Conservation (phyloP, 2,113 vertebrate genomes). For the Percopsis transmontana region DNA sequence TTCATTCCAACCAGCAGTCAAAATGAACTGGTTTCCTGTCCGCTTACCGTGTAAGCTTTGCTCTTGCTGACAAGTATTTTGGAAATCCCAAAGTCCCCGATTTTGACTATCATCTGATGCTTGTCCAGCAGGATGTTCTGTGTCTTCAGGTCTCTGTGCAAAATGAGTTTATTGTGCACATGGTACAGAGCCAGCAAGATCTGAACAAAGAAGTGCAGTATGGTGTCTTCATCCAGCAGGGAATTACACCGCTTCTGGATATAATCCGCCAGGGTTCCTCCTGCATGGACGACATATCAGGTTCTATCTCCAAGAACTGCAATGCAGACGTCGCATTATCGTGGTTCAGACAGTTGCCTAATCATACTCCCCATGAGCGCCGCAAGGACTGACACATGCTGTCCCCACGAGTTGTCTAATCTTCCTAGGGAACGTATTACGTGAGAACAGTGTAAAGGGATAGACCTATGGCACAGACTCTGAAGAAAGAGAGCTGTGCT, state of each 20-base stretch:
- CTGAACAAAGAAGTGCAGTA: constrained; percentile 98
- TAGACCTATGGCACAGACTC: constrained; percentile 25
- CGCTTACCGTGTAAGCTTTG: constrained; percentile 93
- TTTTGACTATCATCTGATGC: constrained; percentile 96
- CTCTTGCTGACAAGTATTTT: constrained; percentile 99
- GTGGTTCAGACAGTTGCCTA: not conserved
- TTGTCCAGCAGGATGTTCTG: constrained; percentile 99
- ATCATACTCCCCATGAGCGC: constrained; percentile 12
- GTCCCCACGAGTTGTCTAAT: not conserved
- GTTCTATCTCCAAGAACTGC: not conserved
- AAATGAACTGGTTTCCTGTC: not conserved
- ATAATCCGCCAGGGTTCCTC: constrained; percentile 93
- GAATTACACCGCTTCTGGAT: constrained; percentile 98
- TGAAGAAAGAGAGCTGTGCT: constrained; percentile 15
- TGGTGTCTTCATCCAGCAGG: constrained; percentile 95
- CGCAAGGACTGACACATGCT: not conserved
- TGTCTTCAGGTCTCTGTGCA: constrained; percentile 97
- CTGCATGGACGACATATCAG: constrained; percentile 65
- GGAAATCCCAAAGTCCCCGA: constrained; percentile 97
- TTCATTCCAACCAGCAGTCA: not conserved
- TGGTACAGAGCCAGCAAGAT: constrained; percentile 95
- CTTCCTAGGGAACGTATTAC: constrained; percentile 1
- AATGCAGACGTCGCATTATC: not conserved
- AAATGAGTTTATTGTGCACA: constrained; percentile 95
- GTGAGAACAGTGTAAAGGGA: constrained; percentile 25